Percentiles rank a stretch among this genome's conserved stretches.
Conservation (phyloP, 30 jellyfish, hydroid and myxozoan species). For the Nemopilema nomurai region DNA sequence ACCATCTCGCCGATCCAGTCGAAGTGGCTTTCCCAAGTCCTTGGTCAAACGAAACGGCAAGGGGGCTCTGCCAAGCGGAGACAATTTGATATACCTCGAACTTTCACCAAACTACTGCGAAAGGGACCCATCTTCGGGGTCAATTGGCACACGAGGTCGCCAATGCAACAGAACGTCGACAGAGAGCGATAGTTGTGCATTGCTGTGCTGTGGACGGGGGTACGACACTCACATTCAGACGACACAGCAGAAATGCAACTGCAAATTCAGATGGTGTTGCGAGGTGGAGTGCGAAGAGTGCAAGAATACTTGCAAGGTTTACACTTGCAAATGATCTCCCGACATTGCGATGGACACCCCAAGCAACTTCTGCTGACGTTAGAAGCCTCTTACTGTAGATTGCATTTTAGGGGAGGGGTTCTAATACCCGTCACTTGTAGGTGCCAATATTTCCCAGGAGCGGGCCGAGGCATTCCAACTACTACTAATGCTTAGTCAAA, state of each 20-base stretch:
- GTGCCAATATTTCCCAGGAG: neutral
- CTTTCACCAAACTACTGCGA: constrained; percentile 91
- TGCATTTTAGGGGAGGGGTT: too few species aligned
- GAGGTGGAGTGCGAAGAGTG: constrained; percentile 89
- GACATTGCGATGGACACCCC: neutral
- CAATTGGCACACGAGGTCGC: constrained; percentile 94
- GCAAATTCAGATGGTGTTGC: constrained; percentile 94
- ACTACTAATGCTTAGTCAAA: too few species aligned
- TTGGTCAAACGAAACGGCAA: constrained; percentile 48
- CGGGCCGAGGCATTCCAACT: too few species aligned
- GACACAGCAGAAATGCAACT: constrained; percentile 63
- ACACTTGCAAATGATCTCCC: constrained; percentile 70
- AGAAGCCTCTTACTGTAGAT: too few species aligned
- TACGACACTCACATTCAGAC: constrained; percentile 75
- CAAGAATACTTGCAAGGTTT: constrained; percentile 42
- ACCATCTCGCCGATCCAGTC: constrained; percentile 54
- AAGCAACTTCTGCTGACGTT: neutral
- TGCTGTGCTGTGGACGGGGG: constrained; percentile 96
- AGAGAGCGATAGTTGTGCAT: constrained; percentile 60
- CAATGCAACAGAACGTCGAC: constrained; percentile 60
- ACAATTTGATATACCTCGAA: constrained; percentile 60
- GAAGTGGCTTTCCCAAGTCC: constrained; percentile 71
- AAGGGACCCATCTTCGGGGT: constrained; percentile 69
- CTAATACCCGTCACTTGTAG: neutral
- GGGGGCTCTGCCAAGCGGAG: constrained; percentile 26